Evolutionary conservation across 2,888 invertebrate genomes (phyloP).

Genomic region (Dicycla oo): DNA sequence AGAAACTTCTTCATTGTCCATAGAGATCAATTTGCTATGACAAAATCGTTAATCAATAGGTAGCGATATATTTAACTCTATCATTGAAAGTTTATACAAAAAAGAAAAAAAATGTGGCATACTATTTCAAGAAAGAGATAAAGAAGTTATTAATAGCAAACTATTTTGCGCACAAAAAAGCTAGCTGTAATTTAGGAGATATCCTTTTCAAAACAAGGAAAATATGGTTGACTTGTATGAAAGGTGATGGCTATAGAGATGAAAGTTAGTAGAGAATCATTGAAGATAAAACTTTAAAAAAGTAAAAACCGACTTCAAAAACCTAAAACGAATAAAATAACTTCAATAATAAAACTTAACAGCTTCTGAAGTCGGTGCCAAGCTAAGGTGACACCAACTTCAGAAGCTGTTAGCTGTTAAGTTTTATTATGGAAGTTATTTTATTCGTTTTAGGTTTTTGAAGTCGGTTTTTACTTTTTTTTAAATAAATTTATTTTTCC

Average conservation of each 20-base stretch:
- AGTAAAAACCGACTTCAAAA: too few relatives aligned
- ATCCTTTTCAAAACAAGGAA: neutral
- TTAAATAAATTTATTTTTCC: too few relatives aligned
- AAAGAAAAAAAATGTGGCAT: slow-evolving; percentile 14
- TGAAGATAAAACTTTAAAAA: too few relatives aligned
- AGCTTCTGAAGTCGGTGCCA: too few relatives aligned
- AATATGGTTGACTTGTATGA: neutral
- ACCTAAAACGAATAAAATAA: too few relatives aligned
- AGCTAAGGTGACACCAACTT: too few relatives aligned
- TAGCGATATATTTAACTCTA: slow-evolving; percentile 40
- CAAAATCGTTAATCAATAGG: slow-evolving; percentile 62
- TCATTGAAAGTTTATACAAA: slow-evolving; percentile 22
- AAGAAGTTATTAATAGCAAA: neutral
- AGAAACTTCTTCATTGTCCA: slow-evolving; percentile 49
- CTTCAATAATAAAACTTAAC: too few relatives aligned
- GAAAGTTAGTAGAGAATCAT: neutral
- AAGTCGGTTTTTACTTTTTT: too few relatives aligned
- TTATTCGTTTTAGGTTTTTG: too few relatives aligned
- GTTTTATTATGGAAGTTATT: too few relatives aligned
- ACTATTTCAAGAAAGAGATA: slow-evolving; percentile 8
- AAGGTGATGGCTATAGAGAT: neutral
- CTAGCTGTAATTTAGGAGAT: neutral
- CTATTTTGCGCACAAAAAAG: neutral
- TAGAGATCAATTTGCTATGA: slow-evolving; percentile 59
- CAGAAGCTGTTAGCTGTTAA: too few relatives aligned